Percentiles rank a stretch among this genome's conserved stretches.
These are phyloP conservation scores for Lomographa bimaculata DNA, from an alignment of 2,888 invertebrate species.

Conservation along the genomic window DNA sequence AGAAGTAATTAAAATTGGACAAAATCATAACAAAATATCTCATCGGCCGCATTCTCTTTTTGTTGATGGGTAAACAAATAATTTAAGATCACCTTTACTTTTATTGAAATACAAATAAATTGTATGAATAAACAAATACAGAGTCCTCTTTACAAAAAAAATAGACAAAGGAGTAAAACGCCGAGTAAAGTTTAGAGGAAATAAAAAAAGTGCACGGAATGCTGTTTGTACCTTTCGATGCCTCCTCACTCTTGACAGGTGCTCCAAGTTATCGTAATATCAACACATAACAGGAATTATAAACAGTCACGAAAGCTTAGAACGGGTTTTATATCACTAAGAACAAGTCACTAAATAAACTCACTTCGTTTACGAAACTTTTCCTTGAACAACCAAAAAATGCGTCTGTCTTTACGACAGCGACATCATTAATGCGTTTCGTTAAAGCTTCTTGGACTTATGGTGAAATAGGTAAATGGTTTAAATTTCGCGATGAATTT, in stretches of 20 bases:
- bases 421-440: conserved; percentile 14
- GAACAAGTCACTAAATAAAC: conserved; percentile 2
- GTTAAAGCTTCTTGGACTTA: too few relatives aligned
- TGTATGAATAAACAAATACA: too few relatives aligned
- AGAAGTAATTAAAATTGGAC: too few relatives aligned
- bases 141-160: too few relatives aligned
- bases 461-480: too few relatives aligned
- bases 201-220: conserved; percentile 36
- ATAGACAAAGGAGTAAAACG: background rate
- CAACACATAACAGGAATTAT: conserved; percentile 17
- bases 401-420: conserved; percentile 21
- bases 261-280: conserved; percentile 20
- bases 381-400: conserved; percentile 20
- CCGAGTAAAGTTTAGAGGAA: conserved; percentile 10
- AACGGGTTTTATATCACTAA: conserved; percentile 5
- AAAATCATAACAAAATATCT: too few relatives aligned
- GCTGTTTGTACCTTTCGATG: conserved; percentile 44
- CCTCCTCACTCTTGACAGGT: conserved; percentile 40
- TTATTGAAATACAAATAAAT: too few relatives aligned
- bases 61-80: background rate
- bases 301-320: too few relatives aligned
- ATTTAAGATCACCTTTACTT: too few relatives aligned
- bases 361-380: conserved; percentile 11
- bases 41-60: background rate
- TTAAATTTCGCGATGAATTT: too few relatives aligned